These are phyloP conservation scores for Pteropus rufus DNA, from an alignment of 2,797 vertebrate genomes.

Conservation along the genomic window DNA sequence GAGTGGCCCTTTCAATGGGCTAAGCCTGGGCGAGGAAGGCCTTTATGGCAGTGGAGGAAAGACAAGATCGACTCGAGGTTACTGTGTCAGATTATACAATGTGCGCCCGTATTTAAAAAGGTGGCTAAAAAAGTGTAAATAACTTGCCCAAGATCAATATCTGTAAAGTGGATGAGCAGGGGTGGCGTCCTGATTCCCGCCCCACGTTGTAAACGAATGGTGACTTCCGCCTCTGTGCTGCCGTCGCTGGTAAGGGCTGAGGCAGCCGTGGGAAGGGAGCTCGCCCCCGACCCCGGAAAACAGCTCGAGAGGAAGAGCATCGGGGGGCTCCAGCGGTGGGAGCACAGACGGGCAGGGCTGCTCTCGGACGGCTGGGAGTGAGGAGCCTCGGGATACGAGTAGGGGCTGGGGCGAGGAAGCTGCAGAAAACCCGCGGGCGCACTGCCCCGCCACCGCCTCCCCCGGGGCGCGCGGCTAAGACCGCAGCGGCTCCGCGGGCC, in stretches of 20 bases:
- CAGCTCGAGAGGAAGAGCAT: too few relatives aligned
- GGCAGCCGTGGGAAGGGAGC: too few relatives aligned
- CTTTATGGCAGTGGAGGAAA: neutral
- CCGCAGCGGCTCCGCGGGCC: too few relatives aligned
- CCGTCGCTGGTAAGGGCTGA: too few relatives aligned
- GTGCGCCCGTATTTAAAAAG: neutral
- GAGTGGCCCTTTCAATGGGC: neutral
- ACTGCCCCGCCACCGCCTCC: too few relatives aligned
- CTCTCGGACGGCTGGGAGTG: too few relatives aligned
- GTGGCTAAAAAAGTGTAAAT: neutral
- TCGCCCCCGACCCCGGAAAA: too few relatives aligned
- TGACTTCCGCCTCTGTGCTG: neutral
- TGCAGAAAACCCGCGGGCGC: too few relatives aligned
- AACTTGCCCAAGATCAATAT: neutral
- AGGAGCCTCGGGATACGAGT: too few relatives aligned
- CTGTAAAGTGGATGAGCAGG: neutral
- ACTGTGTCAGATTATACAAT: neutral
- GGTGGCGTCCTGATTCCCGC: neutral
- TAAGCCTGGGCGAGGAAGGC: neutral
- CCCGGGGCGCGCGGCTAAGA: too few relatives aligned
- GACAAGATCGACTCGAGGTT: neutral
- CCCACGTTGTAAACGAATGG: neutral
- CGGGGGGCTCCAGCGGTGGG: too few relatives aligned
- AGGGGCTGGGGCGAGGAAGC: neutral
- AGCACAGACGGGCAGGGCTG: too few relatives aligned